These are phyloP conservation scores for Pteropus alecto DNA, from an alignment of 2,113 vertebrate genomes.

Conservation along the genomic window DNA sequence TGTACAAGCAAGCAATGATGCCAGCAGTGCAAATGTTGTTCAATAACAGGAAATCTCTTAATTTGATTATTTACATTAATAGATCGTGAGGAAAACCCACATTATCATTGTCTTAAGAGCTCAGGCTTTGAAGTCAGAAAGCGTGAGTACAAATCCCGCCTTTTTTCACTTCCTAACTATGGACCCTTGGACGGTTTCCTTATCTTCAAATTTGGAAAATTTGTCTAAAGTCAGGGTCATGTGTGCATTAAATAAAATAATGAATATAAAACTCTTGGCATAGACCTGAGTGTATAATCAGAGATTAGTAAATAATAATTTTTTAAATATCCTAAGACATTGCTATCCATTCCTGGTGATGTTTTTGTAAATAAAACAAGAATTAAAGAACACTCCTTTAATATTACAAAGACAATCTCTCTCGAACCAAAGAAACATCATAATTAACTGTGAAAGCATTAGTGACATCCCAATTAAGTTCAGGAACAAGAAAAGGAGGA, in stretches of 20 bases:
- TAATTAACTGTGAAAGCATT: neutral
- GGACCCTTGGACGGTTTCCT: neutral
- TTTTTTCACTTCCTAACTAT: neutral
- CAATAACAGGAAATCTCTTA: neutral
- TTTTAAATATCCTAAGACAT: constrained; percentile 18
- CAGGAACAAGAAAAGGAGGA: neutral
- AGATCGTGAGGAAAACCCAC: neutral
- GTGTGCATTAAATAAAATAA: neutral
- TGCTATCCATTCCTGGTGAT: neutral
- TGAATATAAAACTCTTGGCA: neutral
- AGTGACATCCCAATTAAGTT: neutral
- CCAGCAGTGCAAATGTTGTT: neutral
- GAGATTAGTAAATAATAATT: neutral
- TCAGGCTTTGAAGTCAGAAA: neutral
- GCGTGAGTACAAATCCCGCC: neutral
- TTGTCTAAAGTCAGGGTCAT: neutral
- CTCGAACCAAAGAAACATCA: neutral
- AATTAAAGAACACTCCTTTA: neutral
- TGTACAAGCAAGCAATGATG: neutral
- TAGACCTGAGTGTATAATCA: neutral
- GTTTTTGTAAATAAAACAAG: constrained; percentile 23
- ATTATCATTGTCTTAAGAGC: neutral
- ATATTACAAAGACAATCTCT: neutral
- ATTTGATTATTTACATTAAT: neutral
- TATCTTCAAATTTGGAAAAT: constrained; percentile 30